Base-by-base conservation (phyloP, 1,140 invertebrate genomes). In the Druon quercuslanigerum region DNA sequence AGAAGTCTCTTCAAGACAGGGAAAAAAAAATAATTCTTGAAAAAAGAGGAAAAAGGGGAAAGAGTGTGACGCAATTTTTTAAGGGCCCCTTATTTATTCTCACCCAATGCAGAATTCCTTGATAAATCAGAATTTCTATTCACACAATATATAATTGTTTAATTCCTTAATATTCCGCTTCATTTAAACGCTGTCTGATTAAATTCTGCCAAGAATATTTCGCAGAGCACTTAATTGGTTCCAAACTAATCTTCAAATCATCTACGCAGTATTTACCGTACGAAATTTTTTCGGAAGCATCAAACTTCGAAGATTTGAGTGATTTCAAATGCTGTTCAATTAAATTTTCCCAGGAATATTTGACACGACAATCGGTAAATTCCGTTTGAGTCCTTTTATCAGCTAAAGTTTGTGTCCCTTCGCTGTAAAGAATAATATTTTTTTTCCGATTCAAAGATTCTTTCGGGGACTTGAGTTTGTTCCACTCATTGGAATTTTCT, bases 301-400 rank as follows among this genome's bases (percentile, higher is more conserved):
- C n/a, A 66, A 40, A 33, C 20, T 9, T n/a, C 1, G 25, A 16
- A 7, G n/a, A 40, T 66, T 13, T 6, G 14, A 14, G n/a, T 57
- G 56, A 66, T 70, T 70, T 50, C 14, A 51, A 51, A 51, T 70
- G 50, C 33, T 25, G 57, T 70, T 50, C 3, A 25, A 77, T 78
- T 50, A 81, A 76, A 78, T 79, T 79, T 72, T 83, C 74, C 82
- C 82, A 83, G 17, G 82, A 81, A 75, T 83, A 81, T 77, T 79
- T 83, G 3, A 72, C 75, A 17, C 60, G 33, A 57, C 79, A 80
- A 70, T 83, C 70, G 2, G 74, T 73, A 0, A 72, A 16, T 25
- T 83, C 79, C 2, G 82, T 73, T 74, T 83, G 75, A 54, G 66
- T 71, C 20, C 75, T 46, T 76, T 86, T 83, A 51, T 86, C 82